phyloP scores from a whole-genome alignment of 2,113 vertebrate species.

The Tricholaema leucomelas region DNA sequence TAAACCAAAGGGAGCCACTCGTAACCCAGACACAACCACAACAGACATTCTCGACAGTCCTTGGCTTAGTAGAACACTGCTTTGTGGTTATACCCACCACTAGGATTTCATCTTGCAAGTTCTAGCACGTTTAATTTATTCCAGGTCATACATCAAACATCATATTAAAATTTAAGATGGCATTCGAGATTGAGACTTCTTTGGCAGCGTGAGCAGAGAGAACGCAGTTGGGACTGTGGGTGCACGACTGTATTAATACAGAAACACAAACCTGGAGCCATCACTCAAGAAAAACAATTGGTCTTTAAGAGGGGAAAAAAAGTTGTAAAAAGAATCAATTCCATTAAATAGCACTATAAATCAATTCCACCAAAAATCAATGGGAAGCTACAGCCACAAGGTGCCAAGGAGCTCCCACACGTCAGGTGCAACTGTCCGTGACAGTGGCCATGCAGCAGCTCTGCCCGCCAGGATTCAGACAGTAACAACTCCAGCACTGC shows the following conservation, averaged over 20 bases:
- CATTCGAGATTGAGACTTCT: constrained; percentile 44
- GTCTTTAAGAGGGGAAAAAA: constrained; percentile 55
- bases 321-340: constrained; percentile 67
- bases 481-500: background rate
- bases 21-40: constrained; percentile 66
- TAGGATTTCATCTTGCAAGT: constrained; percentile 60
- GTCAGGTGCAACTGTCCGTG: constrained; percentile 29
- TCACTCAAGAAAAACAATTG: constrained; percentile 53
- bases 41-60: constrained; percentile 55
- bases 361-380: constrained; percentile 69
- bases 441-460: background rate
- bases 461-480: background rate
- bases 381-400: constrained; percentile 34
- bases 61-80: constrained; percentile 61
- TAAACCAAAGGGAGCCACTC: constrained; percentile 61
- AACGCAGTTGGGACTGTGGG: background rate
- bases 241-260: constrained; percentile 19
- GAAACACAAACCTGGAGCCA: constrained; percentile 40
- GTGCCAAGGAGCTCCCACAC: constrained; percentile 46
- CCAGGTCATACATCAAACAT: constrained; percentile 55
- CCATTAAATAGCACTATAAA: constrained; percentile 67
- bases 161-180: constrained; percentile 54
- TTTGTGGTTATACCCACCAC: constrained; percentile 68
- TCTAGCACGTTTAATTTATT: constrained; percentile 59
- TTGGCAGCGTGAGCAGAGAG: background rate